phyloP scores from a whole-genome alignment of 2,797 vertebrate genomes.

The Chelon labrosus region DNA sequence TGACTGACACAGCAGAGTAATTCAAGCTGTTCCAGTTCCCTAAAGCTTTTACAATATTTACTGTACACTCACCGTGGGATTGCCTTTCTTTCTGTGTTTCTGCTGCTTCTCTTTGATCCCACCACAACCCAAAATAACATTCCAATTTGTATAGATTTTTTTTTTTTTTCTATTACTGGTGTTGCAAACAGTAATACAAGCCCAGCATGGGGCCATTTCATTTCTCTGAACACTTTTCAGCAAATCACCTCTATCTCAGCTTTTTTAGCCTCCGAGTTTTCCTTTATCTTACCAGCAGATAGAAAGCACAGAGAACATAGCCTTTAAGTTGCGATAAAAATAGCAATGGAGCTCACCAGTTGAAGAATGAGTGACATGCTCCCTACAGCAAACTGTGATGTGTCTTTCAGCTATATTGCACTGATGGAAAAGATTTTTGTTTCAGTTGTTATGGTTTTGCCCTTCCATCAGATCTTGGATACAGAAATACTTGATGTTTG shows the following conservation, averaged over 20 bases:
- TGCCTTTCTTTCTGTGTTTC: background rate
- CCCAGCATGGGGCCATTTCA: background rate
- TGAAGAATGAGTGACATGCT: background rate
- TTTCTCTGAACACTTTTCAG: slow-evolving; percentile 17
- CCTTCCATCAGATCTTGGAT: background rate
- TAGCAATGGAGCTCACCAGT: background rate
- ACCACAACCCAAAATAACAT: slow-evolving; percentile 11
- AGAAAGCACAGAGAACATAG: slow-evolving; percentile 1
- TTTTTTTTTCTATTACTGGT: slow-evolving; percentile 1
- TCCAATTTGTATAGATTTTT: slow-evolving; percentile 8
- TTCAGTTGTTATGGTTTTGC: slow-evolving; percentile 7
- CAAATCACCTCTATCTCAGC: background rate
- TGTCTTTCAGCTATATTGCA: slow-evolving; percentile 12
- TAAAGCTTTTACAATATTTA: slow-evolving; percentile 8
- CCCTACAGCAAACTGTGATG: slow-evolving; percentile 6
- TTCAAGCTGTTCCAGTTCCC: background rate
- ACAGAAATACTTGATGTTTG: background rate
- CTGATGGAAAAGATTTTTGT: slow-evolving; percentile 1
- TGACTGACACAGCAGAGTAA: background rate
- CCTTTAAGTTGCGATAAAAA: slow-evolving; percentile 2
- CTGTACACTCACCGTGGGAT: background rate
- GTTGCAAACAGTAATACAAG: slow-evolving; percentile 3
- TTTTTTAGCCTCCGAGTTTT: background rate
- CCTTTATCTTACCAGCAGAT: background rate
- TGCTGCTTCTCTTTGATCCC: slow-evolving; percentile 16